Evolutionary conservation across 2,888 invertebrate species (phyloP), one percentile per base, ranked within the genome.

Genomic region (Mechanitis messenoides): DNA sequence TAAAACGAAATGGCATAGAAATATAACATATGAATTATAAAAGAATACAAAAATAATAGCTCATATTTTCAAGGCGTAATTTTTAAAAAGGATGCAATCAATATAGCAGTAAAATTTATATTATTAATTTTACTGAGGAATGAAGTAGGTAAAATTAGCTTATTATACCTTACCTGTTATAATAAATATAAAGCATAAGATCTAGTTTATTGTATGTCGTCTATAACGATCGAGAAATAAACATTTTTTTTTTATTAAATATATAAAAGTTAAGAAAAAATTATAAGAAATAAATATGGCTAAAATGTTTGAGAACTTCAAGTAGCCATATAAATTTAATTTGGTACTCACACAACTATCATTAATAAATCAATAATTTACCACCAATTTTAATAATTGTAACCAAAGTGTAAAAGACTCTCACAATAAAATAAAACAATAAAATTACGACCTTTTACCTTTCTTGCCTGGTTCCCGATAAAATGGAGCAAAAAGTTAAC

Each of bases 381-480:
- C 9, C 7, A 42, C 9, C 42, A 75, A 74, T 74, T 69, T 68
- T 70, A 75, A 72, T 60, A 71, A 70, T 73, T 70, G 72, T 69
- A 69, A 74, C 45, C 58, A 50, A 75, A 69, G 68, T 75, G 71
- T 76, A 77, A 71, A 79, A 70, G 74, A 79, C 81, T 81, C 75
- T 77, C 78, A 85, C 79, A 84, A 79, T 73, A 75, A 75, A 75
- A 76, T 70, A 78, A 75, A 77, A 75, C 71, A 69, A 76, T 77
- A 76, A 74, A 75, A 77, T 75, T 72, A 73, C 63, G 75, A 71
- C 65, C 69, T 82, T 83, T 90, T 90, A 90, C 90, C 90, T 90
- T 90, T 84, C 83, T 88, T 71, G 85, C 87, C 90, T 90, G 89
- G 86, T 83, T 87, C 82, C 89, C 80, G 79, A 78, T 73, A 77